Base-by-base conservation (phyloP, 2,797 vertebrate genomes). In the Cheirogaleus major region DNA sequence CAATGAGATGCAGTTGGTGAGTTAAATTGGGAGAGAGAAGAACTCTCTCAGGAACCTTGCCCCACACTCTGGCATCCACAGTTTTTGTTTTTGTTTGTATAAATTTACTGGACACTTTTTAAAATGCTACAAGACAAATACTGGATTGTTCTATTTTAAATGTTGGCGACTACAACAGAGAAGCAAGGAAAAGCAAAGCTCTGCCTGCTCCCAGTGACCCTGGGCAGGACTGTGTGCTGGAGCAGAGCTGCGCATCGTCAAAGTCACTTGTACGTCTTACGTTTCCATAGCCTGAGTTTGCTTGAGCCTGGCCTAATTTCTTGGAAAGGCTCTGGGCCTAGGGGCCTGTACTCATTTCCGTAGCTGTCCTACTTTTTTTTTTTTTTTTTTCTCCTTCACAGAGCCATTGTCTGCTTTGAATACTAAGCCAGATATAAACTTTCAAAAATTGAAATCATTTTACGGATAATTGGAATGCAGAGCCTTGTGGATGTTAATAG, bases 271-370 rank as follows among this genome's bases (percentile, higher is more conserved):
- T 20, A 22, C 22, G 5, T 52, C 12, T 35, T n/a, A 38, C 69
- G 22, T 75, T 59, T 63, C 73, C 18, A 30, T 7, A 55, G 12
- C 55, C 45, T 8, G 15, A 81, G 76, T 94, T 94, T 55, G 30
- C 55, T 57, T 83, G 61, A 84, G 35, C 30, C 91, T 95, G 84
- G 88, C 93, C 91, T 92, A 55, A 96, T 94, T 96, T 92, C 84
- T 96, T 25, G 32, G 52, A 93, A 45, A 90, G 41, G 35, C 17
- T 9, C 52, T 35, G 91, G 81, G 94, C 84, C 88, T 76, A 45
- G 65, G 80, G 84, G 25, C 32, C 45, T 92, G 52, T 32, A 55
- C 95, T 88, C 65, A 93, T 94, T 96, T 97, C 48, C 22, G 72
- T 38, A 80, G 59, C 4, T 95, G 79, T 13, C 91, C 86, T 93